phyloP scores from a whole-genome alignment of 1,140 invertebrate species.

The Heliconius hermathena region DNA sequence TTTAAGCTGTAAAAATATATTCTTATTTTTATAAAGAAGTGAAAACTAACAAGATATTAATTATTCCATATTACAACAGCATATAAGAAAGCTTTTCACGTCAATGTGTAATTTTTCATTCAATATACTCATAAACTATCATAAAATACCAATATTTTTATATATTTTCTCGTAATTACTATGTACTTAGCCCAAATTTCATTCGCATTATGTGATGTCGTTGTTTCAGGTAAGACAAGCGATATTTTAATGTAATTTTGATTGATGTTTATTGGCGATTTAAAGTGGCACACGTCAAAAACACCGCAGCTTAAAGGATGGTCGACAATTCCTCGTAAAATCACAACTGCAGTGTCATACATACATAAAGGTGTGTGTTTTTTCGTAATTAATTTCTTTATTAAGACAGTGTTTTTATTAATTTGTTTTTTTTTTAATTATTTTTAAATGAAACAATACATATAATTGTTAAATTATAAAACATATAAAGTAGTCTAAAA shows the following conservation, averaged over 20 bases:
- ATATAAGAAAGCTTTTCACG: no score
- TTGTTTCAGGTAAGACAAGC: slow-evolving; percentile 15
- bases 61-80: no score
- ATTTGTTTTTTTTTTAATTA: no score
- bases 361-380: slow-evolving; percentile 26
- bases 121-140: neutral
- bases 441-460: no score
- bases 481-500: no score
- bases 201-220: neutral
- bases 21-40: no score
- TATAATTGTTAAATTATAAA: no score
- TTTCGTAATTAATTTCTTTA: no score
- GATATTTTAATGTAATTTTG: slow-evolving; percentile 31
- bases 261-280: slow-evolving; percentile 36
- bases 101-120: neutral
- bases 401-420: no score
- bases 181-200: slow-evolving; percentile 4
- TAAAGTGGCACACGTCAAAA: slow-evolving; percentile 37
- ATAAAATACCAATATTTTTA: neutral
- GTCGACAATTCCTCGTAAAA: slow-evolving; percentile 21
- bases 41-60: no score
- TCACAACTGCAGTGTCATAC: slow-evolving; percentile 10
- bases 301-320: slow-evolving; percentile 31
- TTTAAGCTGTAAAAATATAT: no score
- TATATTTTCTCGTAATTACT: neutral